phyloP scores from a whole-genome alignment of 2,888 invertebrate genomes.

The Drosophila borborema region DNA sequence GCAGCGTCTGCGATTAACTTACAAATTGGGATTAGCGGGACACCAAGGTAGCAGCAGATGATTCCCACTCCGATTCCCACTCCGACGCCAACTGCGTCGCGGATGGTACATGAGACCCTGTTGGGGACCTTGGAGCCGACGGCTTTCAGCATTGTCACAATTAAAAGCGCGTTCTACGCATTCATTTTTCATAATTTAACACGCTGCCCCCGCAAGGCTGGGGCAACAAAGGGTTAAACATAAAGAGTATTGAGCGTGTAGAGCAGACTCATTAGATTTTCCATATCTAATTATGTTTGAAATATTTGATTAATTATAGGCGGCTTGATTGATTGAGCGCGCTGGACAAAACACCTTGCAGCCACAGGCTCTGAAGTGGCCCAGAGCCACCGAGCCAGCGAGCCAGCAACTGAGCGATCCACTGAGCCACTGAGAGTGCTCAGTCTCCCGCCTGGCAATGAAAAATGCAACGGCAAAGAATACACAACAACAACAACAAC shows the following conservation, averaged over 20 bases:
- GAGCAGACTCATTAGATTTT: conserved; percentile 77
- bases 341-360: conserved; percentile 59
- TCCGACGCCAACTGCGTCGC: conserved; percentile 16
- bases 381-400: conserved; percentile 19
- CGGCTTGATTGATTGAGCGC: conserved; percentile 76
- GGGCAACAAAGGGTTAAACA: conserved; percentile 66
- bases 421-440: conserved; percentile 27
- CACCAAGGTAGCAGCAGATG: conserved; percentile 66
- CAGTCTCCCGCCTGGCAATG: conserved; percentile 63
- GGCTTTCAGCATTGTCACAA: conserved; percentile 73
- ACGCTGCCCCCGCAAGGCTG: conserved; percentile 74
- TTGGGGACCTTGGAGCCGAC: conserved; percentile 56
- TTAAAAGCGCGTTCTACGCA: conserved; percentile 77
- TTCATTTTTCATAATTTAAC: conserved; percentile 82
- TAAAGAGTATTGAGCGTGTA: conserved; percentile 52
- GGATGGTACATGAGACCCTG: conserved; percentile 61
- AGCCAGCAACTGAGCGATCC: conserved; percentile 11
- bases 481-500: conserved; percentile 45
- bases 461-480: conserved; percentile 65
- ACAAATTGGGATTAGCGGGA: conserved; percentile 84
- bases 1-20: conserved; percentile 80
- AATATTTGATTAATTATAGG: conserved; percentile 78
- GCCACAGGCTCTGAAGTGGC: conserved; percentile 40
- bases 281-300: conserved; percentile 78
- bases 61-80: conserved; percentile 23